phyloP scores from a whole-genome alignment of 2,888 invertebrate genomes.

The Chymomyza amoena region DNA sequence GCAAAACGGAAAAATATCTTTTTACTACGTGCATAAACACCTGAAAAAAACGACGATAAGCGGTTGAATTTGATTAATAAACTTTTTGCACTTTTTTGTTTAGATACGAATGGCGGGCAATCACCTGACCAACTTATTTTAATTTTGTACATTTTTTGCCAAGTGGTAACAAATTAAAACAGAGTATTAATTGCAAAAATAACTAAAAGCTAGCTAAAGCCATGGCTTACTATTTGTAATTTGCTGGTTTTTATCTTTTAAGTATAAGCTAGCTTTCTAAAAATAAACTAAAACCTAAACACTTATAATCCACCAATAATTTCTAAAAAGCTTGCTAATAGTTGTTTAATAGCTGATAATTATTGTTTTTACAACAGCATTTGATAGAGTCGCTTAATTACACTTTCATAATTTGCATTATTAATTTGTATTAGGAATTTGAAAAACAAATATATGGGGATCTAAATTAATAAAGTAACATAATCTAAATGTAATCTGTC shows the following conservation, averaged over 20 bases:
- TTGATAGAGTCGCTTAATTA: neutral
- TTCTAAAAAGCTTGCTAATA: too few species aligned
- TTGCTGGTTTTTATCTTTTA: too few species aligned
- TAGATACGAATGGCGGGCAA: neutral
- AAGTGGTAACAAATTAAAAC: neutral
- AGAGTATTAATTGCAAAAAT: too few species aligned
- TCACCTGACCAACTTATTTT: neutral
- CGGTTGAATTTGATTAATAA: conserved; percentile 18
- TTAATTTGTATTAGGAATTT: neutral
- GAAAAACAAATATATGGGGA: neutral
- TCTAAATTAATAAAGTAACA: neutral
- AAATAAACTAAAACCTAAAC: too few species aligned
- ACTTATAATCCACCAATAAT: too few species aligned
- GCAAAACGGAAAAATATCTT: conserved; percentile 85
- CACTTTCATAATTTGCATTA: neutral
- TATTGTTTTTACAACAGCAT: neutral
- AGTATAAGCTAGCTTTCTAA: too few species aligned
- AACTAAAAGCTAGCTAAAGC: too few species aligned
- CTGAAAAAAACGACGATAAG: conserved; percentile 77
- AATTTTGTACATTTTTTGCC: neutral
- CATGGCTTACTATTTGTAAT: too few species aligned
- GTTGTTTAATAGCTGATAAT: too few species aligned
- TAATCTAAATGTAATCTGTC: neutral
- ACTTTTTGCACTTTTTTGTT: neutral
- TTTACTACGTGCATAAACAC: conserved; percentile 83